phyloP scores from a whole-genome alignment of 2,797 vertebrate genomes.

The Melanotaenia parkinsoni region DNA sequence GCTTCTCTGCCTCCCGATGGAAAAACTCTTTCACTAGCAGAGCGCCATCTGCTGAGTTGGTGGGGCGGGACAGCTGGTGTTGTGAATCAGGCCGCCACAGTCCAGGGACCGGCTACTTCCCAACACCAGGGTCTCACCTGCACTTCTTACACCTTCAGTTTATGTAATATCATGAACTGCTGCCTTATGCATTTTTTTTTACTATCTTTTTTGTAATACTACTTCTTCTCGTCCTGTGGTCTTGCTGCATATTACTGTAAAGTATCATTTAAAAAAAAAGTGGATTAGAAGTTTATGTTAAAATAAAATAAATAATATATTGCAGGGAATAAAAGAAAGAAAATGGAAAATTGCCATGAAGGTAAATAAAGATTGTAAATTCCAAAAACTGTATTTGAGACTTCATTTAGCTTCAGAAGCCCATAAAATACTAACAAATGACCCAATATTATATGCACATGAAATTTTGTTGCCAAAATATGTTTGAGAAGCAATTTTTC shows the following conservation, averaged over 20 bases:
- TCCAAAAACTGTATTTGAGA: background rate
- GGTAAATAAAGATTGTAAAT: background rate
- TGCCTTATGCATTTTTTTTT: background rate
- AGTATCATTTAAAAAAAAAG: background rate
- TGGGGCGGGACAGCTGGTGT: slow-evolving; percentile 95
- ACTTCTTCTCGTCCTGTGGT: background rate
- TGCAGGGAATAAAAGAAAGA: background rate
- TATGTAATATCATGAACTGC: background rate
- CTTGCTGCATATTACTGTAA: background rate
- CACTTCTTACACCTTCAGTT: slow-evolving; percentile 57
- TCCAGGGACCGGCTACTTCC: slow-evolving; percentile 95
- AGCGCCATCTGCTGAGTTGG: slow-evolving; percentile 77
- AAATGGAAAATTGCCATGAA: background rate
- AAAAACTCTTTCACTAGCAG: slow-evolving; percentile 30
- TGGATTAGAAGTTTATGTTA: background rate
- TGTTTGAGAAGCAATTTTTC: background rate
- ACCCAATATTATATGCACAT: background rate
- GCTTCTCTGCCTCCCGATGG: slow-evolving; percentile 40
- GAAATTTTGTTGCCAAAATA: background rate
- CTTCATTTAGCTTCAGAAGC: background rate
- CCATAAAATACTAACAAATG: background rate
- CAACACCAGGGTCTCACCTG: slow-evolving; percentile 94
- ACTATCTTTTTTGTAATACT: background rate
- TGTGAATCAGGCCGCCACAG: slow-evolving; percentile 98
- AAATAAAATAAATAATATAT: background rate